phyloP scores from a whole-genome alignment of 2,797 vertebrate species.

The Erithacus rubecula region DNA sequence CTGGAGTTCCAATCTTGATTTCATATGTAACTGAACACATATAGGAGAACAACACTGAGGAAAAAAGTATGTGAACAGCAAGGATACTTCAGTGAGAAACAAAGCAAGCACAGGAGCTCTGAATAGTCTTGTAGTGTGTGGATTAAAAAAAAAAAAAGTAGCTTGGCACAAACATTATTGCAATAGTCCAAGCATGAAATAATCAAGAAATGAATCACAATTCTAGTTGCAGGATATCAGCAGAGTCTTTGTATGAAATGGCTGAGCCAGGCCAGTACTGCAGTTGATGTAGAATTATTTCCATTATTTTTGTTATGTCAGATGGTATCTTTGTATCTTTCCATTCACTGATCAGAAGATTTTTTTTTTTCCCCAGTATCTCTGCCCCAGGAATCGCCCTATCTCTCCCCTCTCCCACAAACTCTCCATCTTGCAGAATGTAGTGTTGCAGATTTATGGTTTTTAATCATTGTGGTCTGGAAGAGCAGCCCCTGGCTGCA shows the following conservation, averaged over 20 bases:
- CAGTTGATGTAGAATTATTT: neutral
- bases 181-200: constrained; percentile 17
- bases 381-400: neutral
- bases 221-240: neutral
- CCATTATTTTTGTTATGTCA: neutral
- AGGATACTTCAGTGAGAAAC: neutral
- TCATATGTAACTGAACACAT: neutral
- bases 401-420: neutral
- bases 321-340: neutral
- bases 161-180: neutral
- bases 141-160: neutral
- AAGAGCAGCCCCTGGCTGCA: neutral
- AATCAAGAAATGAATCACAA: constrained; percentile 2
- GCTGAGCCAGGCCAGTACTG: neutral
- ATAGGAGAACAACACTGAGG: neutral
- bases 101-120: neutral
- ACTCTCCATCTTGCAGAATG: neutral
- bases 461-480: neutral
- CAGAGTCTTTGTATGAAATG: neutral
- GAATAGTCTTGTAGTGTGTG: neutral
- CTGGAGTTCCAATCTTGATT: neutral
- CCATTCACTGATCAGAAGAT: neutral
- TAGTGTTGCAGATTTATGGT: neutral
- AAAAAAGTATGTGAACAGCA: neutral
- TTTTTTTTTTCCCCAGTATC: neutral